A percentile compares a stretch with the other conserved stretches of the same genome.
phyloP scores from a whole-genome alignment of 1,140 invertebrate genomes.

The Drosophila rufa region DNA sequence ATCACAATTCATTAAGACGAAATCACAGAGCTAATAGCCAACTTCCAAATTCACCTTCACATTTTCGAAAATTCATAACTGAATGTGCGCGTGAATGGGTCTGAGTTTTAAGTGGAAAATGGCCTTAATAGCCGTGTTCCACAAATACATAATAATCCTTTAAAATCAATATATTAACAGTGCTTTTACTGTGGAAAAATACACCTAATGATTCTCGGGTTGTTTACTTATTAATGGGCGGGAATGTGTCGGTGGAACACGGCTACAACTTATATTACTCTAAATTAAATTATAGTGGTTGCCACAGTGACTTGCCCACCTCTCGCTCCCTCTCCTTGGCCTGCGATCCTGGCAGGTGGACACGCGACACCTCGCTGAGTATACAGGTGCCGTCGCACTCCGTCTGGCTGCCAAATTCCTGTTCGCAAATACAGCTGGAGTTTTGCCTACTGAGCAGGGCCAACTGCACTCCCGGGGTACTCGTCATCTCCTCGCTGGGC shows the following conservation, averaged over 20 bases:
- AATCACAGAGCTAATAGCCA: conserved; percentile 65
- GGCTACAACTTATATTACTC: conserved; percentile 21
- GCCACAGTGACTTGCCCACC: conserved; percentile 43
- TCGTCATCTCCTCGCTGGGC: conserved; percentile 60
- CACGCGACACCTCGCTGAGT: conserved; percentile 71
- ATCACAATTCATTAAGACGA: conserved; percentile 77
- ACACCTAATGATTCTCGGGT: conserved; percentile 1
- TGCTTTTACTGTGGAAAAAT: not conserved
- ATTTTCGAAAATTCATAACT: not conserved
- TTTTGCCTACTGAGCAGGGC: conserved; percentile 55
- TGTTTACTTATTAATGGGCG: not conserved
- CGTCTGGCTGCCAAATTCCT: conserved; percentile 73
- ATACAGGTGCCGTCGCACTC: conserved; percentile 77
- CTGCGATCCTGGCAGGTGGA: conserved; percentile 51
- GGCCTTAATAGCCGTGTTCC: not conserved
- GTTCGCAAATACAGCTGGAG: conserved; percentile 74
- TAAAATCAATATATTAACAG: conserved; percentile 2
- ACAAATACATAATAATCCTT: not conserved
- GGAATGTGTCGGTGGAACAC: conserved; percentile 16
- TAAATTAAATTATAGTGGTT: conserved; percentile 50
- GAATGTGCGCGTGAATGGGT: not conserved
- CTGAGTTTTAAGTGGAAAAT: conserved; percentile 4
- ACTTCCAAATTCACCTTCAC: conserved; percentile 9
- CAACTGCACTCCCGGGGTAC: conserved; percentile 46
- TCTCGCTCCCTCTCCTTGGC: conserved; percentile 5